Conservation (phyloP, 2,888 invertebrate species). For the Drosophila picticornis region DNA sequence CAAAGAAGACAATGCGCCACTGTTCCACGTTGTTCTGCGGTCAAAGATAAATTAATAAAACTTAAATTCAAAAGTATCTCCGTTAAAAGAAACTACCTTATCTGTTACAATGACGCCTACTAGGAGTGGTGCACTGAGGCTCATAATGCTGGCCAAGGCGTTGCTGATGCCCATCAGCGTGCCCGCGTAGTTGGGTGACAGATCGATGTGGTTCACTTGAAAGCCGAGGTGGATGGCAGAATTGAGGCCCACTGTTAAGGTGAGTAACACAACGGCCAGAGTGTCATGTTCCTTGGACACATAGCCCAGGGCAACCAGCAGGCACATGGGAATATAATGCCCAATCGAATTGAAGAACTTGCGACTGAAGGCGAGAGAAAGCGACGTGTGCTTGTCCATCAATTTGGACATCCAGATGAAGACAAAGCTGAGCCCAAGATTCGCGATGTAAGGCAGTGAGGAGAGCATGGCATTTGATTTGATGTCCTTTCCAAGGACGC, state of each 20-base stretch:
- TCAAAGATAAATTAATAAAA: slow-evolving; percentile 27
- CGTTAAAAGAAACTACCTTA: slow-evolving; percentile 86
- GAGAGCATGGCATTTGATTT: slow-evolving; percentile 90
- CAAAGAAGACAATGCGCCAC: slow-evolving; percentile 92
- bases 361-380: slow-evolving; percentile 84
- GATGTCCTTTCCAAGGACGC: slow-evolving; percentile 90
- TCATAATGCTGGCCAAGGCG: slow-evolving; percentile 90
- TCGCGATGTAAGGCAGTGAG: slow-evolving; percentile 90
- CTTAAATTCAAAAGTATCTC: accelerated
- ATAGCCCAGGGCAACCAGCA: slow-evolving; percentile 88
- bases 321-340: slow-evolving; percentile 89
- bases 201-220: slow-evolving; percentile 93
- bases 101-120: slow-evolving; percentile 90
- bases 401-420: slow-evolving; percentile 89
- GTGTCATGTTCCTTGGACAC: slow-evolving; percentile 83
- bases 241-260: slow-evolving; percentile 91
- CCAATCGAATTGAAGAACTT: slow-evolving; percentile 87
- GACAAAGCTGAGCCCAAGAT: slow-evolving; percentile 90
- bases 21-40: slow-evolving; percentile 88
- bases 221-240: slow-evolving; percentile 91
- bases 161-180: slow-evolving; percentile 95
- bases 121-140: slow-evolving; percentile 91
- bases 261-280: slow-evolving; percentile 88
- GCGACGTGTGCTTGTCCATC: slow-evolving; percentile 71
- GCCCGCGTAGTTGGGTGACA: slow-evolving; percentile 93